phyloP scores from a whole-genome alignment of 2,113 vertebrate species.

The Benitochromis conjunctus region DNA sequence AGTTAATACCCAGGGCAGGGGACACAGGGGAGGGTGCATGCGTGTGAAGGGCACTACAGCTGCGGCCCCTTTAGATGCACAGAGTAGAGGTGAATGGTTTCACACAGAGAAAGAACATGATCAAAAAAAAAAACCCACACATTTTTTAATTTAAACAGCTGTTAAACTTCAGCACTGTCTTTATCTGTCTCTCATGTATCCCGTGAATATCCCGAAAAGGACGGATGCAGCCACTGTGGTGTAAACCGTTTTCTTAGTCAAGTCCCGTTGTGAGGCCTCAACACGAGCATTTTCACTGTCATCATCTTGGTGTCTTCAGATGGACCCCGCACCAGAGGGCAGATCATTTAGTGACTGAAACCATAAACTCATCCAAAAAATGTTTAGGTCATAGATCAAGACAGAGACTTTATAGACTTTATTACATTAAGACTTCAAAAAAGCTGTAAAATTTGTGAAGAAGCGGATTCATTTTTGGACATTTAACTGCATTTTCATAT shows the following conservation, averaged over 20 bases:
- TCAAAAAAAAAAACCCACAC: background rate
- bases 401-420: background rate
- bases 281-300: background rate
- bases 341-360: background rate
- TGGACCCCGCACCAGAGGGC: background rate
- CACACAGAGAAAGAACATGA: background rate
- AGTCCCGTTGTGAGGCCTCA: background rate
- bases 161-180: background rate
- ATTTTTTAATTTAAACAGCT: background rate
- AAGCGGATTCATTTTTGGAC: background rate
- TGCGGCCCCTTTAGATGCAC: constrained; percentile 32
- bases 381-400: background rate
- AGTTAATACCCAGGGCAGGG: constrained; percentile 61
- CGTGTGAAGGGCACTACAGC: constrained; percentile 39
- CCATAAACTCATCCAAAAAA: background rate
- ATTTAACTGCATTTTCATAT: background rate
- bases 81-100: constrained; percentile 12
- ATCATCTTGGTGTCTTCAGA: background rate
- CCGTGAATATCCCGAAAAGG: background rate
- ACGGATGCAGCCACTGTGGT: background rate
- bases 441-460: background rate
- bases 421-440: background rate
- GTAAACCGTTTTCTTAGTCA: background rate
- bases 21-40: constrained; percentile 51
- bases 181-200: background rate